Conservation (phyloP, 1,140 invertebrate genomes). For the Drosophila sp. region DNA sequence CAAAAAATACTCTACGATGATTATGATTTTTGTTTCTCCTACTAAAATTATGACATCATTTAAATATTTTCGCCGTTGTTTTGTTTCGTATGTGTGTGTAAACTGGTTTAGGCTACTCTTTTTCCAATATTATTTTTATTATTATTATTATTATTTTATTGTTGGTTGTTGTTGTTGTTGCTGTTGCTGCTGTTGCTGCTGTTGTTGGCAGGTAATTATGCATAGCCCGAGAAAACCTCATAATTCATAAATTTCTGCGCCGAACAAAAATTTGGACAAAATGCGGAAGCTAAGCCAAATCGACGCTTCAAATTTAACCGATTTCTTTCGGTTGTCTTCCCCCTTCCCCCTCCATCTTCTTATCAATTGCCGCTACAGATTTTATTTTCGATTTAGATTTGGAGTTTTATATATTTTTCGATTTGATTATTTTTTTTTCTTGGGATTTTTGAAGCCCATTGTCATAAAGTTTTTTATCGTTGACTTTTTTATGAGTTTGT, state of each 20-base stretch:
- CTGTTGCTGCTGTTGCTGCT: conserved; percentile 28
- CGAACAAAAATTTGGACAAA: conserved; percentile 47
- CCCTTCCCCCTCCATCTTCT: conserved; percentile 34
- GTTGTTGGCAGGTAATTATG: conserved; percentile 60
- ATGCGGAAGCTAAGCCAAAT: conserved; percentile 61
- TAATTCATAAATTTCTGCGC: conserved; percentile 76
- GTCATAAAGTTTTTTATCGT: conserved; percentile 57
- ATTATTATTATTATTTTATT: conserved; percentile 31
- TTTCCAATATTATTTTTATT: conserved; percentile 32
- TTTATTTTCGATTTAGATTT: conserved; percentile 4
- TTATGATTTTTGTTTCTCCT: conserved; percentile 60
- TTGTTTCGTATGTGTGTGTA: conserved; percentile 50
- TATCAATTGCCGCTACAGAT: conserved; percentile 40
- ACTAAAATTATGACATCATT: conserved; percentile 80
- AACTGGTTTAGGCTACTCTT: conserved; percentile 68
- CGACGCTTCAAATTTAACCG: conserved; percentile 54
- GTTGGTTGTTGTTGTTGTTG: conserved; percentile 10
- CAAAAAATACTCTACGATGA: conserved; percentile 44
- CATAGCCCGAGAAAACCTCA: conserved; percentile 63
- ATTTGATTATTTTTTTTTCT: background rate
- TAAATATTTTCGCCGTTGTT: conserved; percentile 75
- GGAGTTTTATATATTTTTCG: background rate
- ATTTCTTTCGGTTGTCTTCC: conserved; percentile 42
- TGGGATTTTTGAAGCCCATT: conserved; percentile 13
- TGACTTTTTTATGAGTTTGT: conserved; percentile 59